Evolutionary conservation across 2,113 vertebrate genomes (phyloP).

Genomic region (Chrysochloris asiatica): DNA sequence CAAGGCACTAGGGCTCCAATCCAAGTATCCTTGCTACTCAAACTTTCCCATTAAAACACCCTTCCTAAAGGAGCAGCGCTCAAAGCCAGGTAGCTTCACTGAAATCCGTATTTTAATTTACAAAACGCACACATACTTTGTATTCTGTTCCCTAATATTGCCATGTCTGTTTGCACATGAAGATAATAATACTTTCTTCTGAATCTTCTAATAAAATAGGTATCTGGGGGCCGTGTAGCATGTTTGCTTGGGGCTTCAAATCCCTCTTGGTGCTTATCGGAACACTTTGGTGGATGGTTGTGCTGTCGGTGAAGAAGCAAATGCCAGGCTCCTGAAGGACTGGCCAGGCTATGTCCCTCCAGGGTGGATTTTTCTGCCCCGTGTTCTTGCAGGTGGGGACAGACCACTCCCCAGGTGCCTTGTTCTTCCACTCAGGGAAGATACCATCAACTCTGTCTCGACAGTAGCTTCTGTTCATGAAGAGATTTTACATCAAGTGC

Average conservation of each 20-base stretch:
- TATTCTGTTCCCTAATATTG: background rate
- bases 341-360: background rate
- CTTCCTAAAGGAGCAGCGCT: background rate
- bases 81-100: background rate
- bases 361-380: background rate
- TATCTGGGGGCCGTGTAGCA: constrained; percentile 23
- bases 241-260: constrained; percentile 16
- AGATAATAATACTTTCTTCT: constrained; percentile 26
- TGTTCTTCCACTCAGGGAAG: background rate
- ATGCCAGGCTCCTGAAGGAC: background rate
- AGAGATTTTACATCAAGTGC: constrained; percentile 62
- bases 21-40: background rate
- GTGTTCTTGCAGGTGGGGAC: background rate
- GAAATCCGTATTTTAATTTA: background rate
- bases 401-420: accelerated
- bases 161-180: constrained; percentile 63
- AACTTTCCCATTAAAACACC: background rate
- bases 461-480: background rate
- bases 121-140: background rate
- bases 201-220: constrained; percentile 61
- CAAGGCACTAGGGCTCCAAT: background rate
- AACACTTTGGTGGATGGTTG: background rate
- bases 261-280: background rate
- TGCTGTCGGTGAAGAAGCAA: background rate
- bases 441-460: background rate